A percentile compares a stretch with the other conserved stretches of the same genome.
These are phyloP conservation scores for Anagrus nilaparvatae DNA, from an alignment of 1,140 invertebrate species.

Conservation along the genomic window DNA sequence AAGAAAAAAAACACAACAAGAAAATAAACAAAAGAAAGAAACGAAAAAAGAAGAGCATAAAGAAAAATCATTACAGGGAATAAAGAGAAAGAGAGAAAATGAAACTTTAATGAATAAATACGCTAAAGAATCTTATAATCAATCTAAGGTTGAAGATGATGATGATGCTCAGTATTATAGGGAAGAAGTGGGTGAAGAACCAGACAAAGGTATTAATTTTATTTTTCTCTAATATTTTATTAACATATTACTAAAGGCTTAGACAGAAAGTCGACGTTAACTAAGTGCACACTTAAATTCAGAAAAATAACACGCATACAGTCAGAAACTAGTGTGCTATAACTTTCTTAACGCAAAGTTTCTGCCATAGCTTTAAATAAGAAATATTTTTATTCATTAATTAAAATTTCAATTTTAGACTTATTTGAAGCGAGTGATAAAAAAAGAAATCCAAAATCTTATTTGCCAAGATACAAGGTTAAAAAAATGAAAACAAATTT, in stretches of 20 bases:
- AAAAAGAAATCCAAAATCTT: slow-evolving; percentile 19
- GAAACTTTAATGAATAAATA: slow-evolving; percentile 39
- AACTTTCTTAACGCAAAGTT: slow-evolving; percentile 1
- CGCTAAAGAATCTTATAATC: slow-evolving; percentile 43
- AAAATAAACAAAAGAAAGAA: slow-evolving; percentile 65
- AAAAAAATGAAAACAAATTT: slow-evolving; percentile 21
- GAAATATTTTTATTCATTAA: neutral
- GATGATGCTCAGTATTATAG: slow-evolving; percentile 76
- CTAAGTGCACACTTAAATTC: too few species aligned
- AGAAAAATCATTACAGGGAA: slow-evolving; percentile 57
- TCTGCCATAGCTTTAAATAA: too few species aligned
- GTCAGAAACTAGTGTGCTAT: too few species aligned
- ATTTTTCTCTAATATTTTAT: neutral
- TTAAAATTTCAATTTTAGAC: slow-evolving; percentile 18
- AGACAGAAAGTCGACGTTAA: too few species aligned
- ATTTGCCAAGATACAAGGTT: slow-evolving; percentile 18
- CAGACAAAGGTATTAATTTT: slow-evolving; percentile 58
- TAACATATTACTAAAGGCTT: too few species aligned
- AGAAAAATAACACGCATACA: too few species aligned
- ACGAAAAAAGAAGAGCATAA: slow-evolving; percentile 54
- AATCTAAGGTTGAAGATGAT: slow-evolving; percentile 46
- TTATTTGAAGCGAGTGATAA: slow-evolving; percentile 21
- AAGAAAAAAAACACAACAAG: slow-evolving; percentile 61
- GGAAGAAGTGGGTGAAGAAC: slow-evolving; percentile 77
- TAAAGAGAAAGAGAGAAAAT: slow-evolving; percentile 49